Conservation (phyloP, 2,888 invertebrate species). For the Drosophila fungiperda region DNA sequence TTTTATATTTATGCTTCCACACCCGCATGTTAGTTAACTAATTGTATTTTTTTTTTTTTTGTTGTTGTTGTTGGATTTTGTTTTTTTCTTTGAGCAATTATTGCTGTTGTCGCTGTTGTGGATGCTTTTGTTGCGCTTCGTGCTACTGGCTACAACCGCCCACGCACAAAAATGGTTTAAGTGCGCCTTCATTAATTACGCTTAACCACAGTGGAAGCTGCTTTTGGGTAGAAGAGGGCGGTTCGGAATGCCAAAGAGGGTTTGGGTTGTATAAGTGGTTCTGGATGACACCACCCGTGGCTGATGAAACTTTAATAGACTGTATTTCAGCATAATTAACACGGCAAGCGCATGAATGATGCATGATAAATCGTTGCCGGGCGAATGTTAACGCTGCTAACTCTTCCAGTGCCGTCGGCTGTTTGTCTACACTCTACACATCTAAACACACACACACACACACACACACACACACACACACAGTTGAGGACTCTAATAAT, state of each 20-base stretch:
- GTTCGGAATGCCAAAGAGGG: neutral
- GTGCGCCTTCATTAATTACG: slow-evolving; percentile 76
- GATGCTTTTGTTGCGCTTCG: slow-evolving; percentile 54
- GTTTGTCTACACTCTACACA: slow-evolving; percentile 6
- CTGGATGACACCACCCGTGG: slow-evolving; percentile 36
- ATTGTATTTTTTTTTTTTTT: slow-evolving; percentile 56
- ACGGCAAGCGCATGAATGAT: slow-evolving; percentile 74
- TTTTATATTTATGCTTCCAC: slow-evolving; percentile 21
- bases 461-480: neutral
- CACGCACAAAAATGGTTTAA: slow-evolving; percentile 80
- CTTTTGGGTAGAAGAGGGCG: neutral
- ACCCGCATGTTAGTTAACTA: slow-evolving; percentile 73
- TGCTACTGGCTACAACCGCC: slow-evolving; percentile 44
- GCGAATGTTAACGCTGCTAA: slow-evolving; percentile 1
- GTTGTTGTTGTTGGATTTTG: no score
- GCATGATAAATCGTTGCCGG: slow-evolving; percentile 62
- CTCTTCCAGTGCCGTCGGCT: slow-evolving; percentile 12
- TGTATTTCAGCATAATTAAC: slow-evolving; percentile 78
- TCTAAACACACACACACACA: neutral
- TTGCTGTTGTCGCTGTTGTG: slow-evolving; percentile 21
- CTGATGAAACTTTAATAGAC: slow-evolving; percentile 76
- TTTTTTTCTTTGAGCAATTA: slow-evolving; percentile 39
- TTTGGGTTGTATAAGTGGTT: slow-evolving; percentile 16
- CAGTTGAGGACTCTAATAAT: slow-evolving; percentile 55
- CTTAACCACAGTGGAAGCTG: slow-evolving; percentile 49